Evolutionary conservation across 2,797 vertebrate species (phyloP).

Genomic region (Coluber constrictor): DNA sequence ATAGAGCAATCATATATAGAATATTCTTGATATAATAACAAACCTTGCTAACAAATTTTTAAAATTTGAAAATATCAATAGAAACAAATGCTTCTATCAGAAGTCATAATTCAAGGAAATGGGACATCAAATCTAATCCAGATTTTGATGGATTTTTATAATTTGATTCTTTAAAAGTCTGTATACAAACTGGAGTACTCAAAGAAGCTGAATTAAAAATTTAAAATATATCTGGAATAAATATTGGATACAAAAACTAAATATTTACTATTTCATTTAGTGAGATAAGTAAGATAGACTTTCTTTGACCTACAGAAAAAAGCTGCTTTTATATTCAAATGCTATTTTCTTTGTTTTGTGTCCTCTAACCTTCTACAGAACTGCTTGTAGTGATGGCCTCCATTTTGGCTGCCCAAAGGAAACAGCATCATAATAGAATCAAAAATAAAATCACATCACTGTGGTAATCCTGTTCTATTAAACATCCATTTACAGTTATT

Average conservation of each 20-base stretch:
- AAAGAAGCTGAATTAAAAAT: neutral
- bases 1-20: neutral
- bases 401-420: neutral
- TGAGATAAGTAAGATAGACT: neutral
- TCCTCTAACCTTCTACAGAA: neutral
- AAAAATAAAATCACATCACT: neutral
- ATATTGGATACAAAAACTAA: neutral
- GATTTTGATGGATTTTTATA: neutral
- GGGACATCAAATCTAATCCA: neutral
- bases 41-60: neutral
- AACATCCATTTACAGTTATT: neutral
- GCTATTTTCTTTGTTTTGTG: neutral
- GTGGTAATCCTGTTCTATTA: neutral
- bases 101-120: neutral
- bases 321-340: neutral
- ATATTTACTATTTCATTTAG: neutral
- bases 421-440: neutral
- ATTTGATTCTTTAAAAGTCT: neutral
- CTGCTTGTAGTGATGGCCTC: neutral
- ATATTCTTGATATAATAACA: neutral
- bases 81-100: neutral
- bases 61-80: neutral
- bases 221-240: neutral
- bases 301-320: neutral
- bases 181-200: neutral